phyloP scores from a whole-genome alignment of 2,888 invertebrate species.

The Athalia circularis region DNA sequence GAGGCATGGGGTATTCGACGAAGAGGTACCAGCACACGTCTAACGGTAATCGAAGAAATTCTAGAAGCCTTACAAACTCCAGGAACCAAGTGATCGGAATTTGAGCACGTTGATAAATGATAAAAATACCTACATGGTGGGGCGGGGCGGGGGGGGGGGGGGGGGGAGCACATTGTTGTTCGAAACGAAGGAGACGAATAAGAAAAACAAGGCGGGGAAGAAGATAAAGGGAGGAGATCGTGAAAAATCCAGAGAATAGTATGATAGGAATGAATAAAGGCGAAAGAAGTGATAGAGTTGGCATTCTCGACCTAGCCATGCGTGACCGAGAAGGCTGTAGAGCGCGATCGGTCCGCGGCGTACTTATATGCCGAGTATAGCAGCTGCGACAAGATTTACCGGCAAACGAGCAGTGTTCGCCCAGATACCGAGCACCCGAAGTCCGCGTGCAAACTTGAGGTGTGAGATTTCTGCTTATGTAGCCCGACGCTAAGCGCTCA shows the following conservation, averaged over 20 bases:
- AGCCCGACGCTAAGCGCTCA: constrained; percentile 26
- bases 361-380: constrained; percentile 14
- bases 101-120: constrained; percentile 34
- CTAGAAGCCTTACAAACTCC: constrained; percentile 41
- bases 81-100: constrained; percentile 30
- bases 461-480: constrained; percentile 30
- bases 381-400: background rate
- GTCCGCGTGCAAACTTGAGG: constrained; percentile 34
- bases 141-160: too few relatives aligned
- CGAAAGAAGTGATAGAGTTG: constrained; percentile 44
- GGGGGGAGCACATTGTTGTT: background rate
- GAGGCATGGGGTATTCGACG: constrained; percentile 3
- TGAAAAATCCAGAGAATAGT: background rate
- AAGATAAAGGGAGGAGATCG: constrained; percentile 1
- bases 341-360: constrained; percentile 42
- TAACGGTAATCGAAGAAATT: constrained; percentile 43
- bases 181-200: background rate
- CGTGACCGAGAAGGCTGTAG: constrained; percentile 43
- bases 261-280: background rate
- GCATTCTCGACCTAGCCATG: constrained; percentile 45
- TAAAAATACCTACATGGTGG: background rate
- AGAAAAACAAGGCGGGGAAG: background rate
- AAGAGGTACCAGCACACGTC: constrained; percentile 1
- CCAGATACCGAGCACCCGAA: constrained; percentile 20
- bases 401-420: constrained; percentile 2